Base-by-base conservation (phyloP, 2,888 invertebrate species). In the Coelinius sp. region DNA sequence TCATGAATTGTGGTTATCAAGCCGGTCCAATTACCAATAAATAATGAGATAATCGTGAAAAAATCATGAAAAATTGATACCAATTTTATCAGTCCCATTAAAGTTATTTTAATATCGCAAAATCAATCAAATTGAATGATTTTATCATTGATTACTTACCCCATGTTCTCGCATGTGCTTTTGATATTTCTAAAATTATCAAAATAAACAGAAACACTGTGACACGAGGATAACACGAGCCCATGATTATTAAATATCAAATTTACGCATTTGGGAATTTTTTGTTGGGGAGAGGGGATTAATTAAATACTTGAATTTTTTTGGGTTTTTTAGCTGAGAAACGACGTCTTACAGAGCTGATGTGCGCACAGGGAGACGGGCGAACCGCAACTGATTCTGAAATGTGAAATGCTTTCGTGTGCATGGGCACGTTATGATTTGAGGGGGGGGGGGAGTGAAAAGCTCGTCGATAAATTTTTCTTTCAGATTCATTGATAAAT, bases 91-190 rank as follows among this genome's bases (percentile, higher is more conserved):
- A 35, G 10, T 3, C 6, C 35, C 2, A 1, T 10, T 10, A 35
- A 35, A 35, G 10, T 35, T 10, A 1, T 8, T 35, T 7, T 3
- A 1, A 8, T 35, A 7, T 1, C 35, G 35, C 1, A 46, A 25
- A 59, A 25, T 17, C 31, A 56, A 56, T 25, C 12, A 1, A 22
- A 22, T 52, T 10, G 12, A 17, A 14, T 56, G n/a, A 17, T 22
- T 62, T 22, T 31, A 68, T 31, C 56, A 62, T 17, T 41, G 6
- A 64, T 49, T 62, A 79, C 86, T 85, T 76, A 86, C 86, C 86
- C 86, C 86, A 86, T 27, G 85, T 80, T 71, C 79, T 82, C 75
- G 80, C 84, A 76, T 78, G 73, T 59, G 59, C 59, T 31, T 14
- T 22, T 7, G 8, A 7, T 20, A 35, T 14, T 14, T 10, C 14